phyloP scores from a whole-genome alignment of 2,113 vertebrate genomes.

The Elaphurus davidianus region DNA sequence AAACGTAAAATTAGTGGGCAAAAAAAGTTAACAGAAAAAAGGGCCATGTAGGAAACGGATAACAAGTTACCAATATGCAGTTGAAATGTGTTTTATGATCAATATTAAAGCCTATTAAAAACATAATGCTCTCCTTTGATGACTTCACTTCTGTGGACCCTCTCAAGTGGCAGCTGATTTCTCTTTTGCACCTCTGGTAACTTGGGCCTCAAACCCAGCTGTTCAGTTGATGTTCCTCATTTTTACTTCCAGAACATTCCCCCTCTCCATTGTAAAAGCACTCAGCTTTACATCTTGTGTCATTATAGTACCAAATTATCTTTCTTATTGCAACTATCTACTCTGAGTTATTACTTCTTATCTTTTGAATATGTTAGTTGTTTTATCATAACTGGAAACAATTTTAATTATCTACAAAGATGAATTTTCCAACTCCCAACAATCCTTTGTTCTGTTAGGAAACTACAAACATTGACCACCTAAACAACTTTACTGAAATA shows the following conservation, averaged over 20 bases:
- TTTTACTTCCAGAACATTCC: neutral
- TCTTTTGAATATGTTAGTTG: neutral
- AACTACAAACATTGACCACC: neutral
- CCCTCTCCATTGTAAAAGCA: neutral
- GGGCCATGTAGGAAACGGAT: neutral
- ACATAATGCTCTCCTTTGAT: neutral
- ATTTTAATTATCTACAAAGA: conserved; percentile 1
- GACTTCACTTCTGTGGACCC: neutral
- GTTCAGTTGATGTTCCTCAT: neutral
- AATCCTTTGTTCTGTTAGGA: neutral
- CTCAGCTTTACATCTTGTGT: neutral
- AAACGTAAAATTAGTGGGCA: neutral
- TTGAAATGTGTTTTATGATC: neutral
- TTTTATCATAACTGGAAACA: neutral
- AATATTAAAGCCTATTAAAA: neutral
- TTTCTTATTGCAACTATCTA: neutral
- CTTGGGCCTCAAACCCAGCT: neutral
- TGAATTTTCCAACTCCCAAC: neutral
- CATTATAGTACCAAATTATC: neutral
- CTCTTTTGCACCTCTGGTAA: neutral
- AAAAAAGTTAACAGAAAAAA: neutral
- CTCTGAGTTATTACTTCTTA: neutral
- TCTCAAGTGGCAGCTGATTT: neutral
- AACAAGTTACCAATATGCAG: neutral
- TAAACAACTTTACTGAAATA: neutral